Conservation (phyloP, 2,113 vertebrate species). For the Neoarius graeffei region DNA sequence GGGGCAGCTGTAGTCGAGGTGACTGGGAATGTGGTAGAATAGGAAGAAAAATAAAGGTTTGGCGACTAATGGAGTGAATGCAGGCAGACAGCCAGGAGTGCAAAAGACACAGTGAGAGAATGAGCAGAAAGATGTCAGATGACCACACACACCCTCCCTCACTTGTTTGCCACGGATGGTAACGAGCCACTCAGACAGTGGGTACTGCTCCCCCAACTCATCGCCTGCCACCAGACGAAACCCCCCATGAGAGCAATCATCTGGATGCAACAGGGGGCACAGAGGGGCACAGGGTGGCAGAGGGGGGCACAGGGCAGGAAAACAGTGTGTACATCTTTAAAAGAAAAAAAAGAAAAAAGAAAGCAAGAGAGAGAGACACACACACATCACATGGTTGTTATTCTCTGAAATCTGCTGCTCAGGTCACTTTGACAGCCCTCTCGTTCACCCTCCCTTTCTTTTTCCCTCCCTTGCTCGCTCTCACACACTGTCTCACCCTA, state of each 20-base stretch:
- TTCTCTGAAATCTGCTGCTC: slow-evolving; percentile 77
- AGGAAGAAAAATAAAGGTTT: slow-evolving; percentile 18
- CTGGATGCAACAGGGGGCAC: slow-evolving; percentile 42
- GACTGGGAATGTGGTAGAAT: slow-evolving; percentile 6
- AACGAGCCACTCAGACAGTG: slow-evolving; percentile 68
- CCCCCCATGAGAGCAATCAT: slow-evolving; percentile 42
- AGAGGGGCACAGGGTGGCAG: not conserved
- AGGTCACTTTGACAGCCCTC: slow-evolving; percentile 74
- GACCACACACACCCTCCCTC: slow-evolving; percentile 54
- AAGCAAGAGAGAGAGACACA: not conserved
- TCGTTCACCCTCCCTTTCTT: slow-evolving; percentile 52
- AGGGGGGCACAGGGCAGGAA: slow-evolving; percentile 35
- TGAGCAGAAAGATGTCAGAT: slow-evolving; percentile 50
- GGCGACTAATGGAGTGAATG: slow-evolving; percentile 30
- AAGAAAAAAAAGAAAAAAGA: slow-evolving; percentile 44
- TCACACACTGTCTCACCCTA: slow-evolving; percentile 21
- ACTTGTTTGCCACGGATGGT: slow-evolving; percentile 66
- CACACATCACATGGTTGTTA: slow-evolving; percentile 80
- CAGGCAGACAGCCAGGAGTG: slow-evolving; percentile 32
- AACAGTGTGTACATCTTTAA: slow-evolving; percentile 71
- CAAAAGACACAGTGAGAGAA: slow-evolving; percentile 34
- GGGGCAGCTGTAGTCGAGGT: not conserved
- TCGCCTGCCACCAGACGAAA: slow-evolving; percentile 45
- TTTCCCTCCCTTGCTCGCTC: slow-evolving; percentile 31
- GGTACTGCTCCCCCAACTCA: slow-evolving; percentile 19